A percentile compares a stretch with the other conserved stretches of the same genome.
These are phyloP conservation scores for Xylocampa areola DNA, from an alignment of 2,888 invertebrate genomes.

Conservation along the genomic window DNA sequence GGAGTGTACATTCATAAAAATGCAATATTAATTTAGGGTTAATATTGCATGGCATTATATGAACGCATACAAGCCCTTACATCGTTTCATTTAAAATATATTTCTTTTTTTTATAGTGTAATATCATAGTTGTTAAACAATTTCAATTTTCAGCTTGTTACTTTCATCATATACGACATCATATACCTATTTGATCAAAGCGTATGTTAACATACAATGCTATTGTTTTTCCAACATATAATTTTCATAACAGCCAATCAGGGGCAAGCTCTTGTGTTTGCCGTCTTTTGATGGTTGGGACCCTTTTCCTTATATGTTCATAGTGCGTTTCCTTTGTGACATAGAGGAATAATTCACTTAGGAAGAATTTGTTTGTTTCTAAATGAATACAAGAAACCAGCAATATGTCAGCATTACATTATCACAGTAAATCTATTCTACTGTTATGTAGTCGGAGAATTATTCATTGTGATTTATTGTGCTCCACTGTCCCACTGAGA, in stretches of 20 bases:
- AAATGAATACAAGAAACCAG: constrained; percentile 24
- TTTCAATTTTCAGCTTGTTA: no score
- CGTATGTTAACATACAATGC: neutral
- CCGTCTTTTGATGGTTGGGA: constrained; percentile 30
- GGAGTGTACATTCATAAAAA: no score
- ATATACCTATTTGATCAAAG: no score
- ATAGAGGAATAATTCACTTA: constrained; percentile 17
- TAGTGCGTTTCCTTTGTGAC: constrained; percentile 13
- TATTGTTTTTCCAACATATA: neutral
- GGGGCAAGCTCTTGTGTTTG: neutral
- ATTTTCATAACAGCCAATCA: neutral
- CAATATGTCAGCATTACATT: constrained; percentile 38
- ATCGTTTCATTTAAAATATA: no score
- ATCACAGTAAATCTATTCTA: constrained; percentile 31
- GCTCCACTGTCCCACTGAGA: constrained; percentile 22
- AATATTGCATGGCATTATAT: no score
- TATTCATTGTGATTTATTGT: constrained; percentile 39
- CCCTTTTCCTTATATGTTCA: constrained; percentile 27
- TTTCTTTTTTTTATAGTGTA: no score
- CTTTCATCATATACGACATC: no score
- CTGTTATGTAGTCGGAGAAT: constrained; percentile 27
- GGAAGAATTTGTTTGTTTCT: constrained; percentile 11
- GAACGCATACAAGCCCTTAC: no score
- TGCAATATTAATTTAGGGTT: no score
- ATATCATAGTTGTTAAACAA: no score